Conservation (phyloP, 2,888 invertebrate species). For the Tachystola acroxantha region DNA sequence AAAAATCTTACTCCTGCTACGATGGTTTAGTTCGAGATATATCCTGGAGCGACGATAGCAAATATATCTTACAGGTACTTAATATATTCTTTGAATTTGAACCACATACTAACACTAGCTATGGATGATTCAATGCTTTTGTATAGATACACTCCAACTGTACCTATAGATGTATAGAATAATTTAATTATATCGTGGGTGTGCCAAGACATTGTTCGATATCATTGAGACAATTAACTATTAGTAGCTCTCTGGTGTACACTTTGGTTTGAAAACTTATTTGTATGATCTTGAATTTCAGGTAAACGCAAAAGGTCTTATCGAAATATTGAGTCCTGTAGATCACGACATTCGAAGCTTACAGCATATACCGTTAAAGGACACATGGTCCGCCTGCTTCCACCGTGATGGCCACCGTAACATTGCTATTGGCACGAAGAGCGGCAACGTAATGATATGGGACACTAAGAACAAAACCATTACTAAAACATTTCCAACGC, state of each 20-base stretch:
- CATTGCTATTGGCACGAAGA: conserved; percentile 64
- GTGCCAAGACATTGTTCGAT: conserved; percentile 23
- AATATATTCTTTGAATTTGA: no score
- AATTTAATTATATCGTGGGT: conserved; percentile 1
- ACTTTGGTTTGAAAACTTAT: no score
- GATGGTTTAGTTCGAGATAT: conserved; percentile 62
- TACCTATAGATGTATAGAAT: no score
- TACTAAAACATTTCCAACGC: conserved; percentile 63
- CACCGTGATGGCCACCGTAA: conserved; percentile 67
- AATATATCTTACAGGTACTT: conserved; percentile 67
- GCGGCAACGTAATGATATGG: conserved; percentile 70
- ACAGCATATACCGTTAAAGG: conserved; percentile 65
- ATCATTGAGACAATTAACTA: conserved; percentile 3
- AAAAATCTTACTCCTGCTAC: conserved; percentile 69
- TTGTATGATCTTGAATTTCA: no score
- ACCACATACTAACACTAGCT: no score
- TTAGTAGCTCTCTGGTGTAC: no score
- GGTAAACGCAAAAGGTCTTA: conserved; percentile 64
- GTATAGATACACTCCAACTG: no score
- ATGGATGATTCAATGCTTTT: no score
- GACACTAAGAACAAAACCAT: conserved; percentile 67
- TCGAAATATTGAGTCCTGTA: conserved; percentile 62
- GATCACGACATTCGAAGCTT: conserved; percentile 63
- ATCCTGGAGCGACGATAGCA: conserved; percentile 73
- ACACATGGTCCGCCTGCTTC: conserved; percentile 68